A percentile compares a stretch with the other conserved stretches of the same genome.
phyloP scores from a whole-genome alignment of 2,113 vertebrate genomes.

The Scomber japonicus region DNA sequence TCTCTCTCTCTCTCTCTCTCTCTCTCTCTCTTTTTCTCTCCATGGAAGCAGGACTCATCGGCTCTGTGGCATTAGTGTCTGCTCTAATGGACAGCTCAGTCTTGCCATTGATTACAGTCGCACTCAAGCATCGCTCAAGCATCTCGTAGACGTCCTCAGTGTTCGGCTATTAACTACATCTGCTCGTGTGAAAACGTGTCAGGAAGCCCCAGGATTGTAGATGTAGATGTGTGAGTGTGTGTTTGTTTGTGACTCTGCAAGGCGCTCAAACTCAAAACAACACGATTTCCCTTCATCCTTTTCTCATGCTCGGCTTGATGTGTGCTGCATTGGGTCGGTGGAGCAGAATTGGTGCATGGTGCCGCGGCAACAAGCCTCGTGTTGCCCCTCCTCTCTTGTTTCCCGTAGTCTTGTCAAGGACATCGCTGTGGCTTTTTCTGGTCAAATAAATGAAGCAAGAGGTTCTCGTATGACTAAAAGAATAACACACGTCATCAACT shows the following conservation, averaged over 20 bases:
- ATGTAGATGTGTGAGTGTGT: not conserved
- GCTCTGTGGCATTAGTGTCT: not conserved
- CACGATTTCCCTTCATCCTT: conserved; percentile 8
- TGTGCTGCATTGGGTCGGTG: conserved; percentile 48
- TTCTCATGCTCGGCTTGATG: conserved; percentile 30
- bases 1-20: not conserved
- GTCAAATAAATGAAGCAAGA: conserved; percentile 72
- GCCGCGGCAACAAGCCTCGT: conserved; percentile 74
- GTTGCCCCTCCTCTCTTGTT: conserved; percentile 54
- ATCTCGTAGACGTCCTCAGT: conserved; percentile 2
- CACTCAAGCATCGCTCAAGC: conserved; percentile 29
- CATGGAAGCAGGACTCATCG: conserved; percentile 11
- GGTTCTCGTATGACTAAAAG: conserved; percentile 69
- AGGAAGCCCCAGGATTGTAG: not conserved
- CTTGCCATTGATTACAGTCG: conserved; percentile 45
- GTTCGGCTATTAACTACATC: conserved; percentile 39
- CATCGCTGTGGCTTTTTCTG: conserved; percentile 58
- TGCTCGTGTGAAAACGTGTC: conserved; percentile 25
- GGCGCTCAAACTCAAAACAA: not conserved
- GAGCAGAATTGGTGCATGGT: conserved; percentile 65
- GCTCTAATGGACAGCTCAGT: conserved; percentile 44
- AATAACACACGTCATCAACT: conserved; percentile 71
- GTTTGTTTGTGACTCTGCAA: conserved; percentile 19
- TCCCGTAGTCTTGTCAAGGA: conserved; percentile 74
- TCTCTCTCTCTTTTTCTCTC: not conserved